Evolutionary conservation across 2,888 invertebrate genomes (phyloP).

Genomic region (Leucophenga maculata): DNA sequence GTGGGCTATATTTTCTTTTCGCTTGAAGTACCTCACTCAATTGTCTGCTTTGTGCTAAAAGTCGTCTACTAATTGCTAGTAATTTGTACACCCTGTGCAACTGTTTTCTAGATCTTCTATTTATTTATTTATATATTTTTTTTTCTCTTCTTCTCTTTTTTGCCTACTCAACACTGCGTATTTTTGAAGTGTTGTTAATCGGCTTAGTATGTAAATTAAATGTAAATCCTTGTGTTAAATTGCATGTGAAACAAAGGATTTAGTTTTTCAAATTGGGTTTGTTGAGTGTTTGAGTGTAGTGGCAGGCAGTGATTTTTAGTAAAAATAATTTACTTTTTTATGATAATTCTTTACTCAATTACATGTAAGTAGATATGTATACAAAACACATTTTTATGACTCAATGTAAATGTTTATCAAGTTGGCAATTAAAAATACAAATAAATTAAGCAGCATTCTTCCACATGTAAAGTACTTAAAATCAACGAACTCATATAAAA

Average conservation of each 20-base stretch:
- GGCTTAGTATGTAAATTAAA: slow-evolving; percentile 66
- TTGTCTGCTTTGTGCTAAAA: neutral
- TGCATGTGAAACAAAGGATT: slow-evolving; percentile 47
- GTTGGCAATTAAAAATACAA: too few relatives aligned
- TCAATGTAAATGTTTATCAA: too few relatives aligned
- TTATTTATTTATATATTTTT: neutral
- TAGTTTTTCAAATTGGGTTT: neutral
- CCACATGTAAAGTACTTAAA: too few relatives aligned
- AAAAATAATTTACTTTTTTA: too few relatives aligned
- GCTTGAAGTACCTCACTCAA: slow-evolving; percentile 7
- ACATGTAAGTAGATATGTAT: too few relatives aligned
- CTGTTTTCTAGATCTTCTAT: slow-evolving; percentile 23
- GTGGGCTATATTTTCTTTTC: neutral
- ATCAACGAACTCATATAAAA: too few relatives aligned
- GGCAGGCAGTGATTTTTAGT: too few relatives aligned
- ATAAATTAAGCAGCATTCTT: too few relatives aligned
- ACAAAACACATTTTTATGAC: too few relatives aligned
- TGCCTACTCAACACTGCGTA: slow-evolving; percentile 40
- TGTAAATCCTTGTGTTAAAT: slow-evolving; percentile 62
- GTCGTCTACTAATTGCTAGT: slow-evolving; percentile 7
- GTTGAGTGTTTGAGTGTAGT: too few relatives aligned
- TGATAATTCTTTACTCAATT: too few relatives aligned
- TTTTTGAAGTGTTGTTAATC: slow-evolving; percentile 61
- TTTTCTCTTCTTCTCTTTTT: slow-evolving; percentile 27
- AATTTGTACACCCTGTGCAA: slow-evolving; percentile 2